Percentiles rank a stretch among this genome's conserved stretches.
Evolutionary conservation across 35 echinoderm and acorn worm species (phyloP).

Genomic region (Amphiura filiformis): DNA sequence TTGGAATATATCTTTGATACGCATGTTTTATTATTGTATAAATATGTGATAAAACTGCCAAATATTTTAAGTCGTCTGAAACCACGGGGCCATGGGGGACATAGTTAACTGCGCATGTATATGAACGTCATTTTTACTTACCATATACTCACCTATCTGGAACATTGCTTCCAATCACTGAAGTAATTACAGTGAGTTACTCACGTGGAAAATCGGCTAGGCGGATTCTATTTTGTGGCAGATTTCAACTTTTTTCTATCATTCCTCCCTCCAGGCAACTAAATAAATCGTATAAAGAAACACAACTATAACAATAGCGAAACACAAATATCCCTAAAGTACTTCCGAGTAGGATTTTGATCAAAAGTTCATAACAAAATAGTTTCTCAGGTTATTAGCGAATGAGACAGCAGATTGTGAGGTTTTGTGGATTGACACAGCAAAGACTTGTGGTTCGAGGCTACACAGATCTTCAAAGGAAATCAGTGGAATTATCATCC

Average conservation of each 20-base stretch:
- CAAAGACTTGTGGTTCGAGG: not conserved
- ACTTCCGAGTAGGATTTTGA: not conserved
- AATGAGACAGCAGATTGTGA: too few species aligned
- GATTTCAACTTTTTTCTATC: not conserved
- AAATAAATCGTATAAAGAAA: not conserved
- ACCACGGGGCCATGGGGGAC: too few species aligned
- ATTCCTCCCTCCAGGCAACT: not conserved
- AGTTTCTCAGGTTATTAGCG: not conserved
- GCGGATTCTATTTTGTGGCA: not conserved
- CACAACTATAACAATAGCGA: not conserved
- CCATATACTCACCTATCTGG: not conserved
- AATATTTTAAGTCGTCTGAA: too few species aligned
- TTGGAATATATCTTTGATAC: too few species aligned
- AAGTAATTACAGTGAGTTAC: not conserved
- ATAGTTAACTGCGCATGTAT: too few species aligned
- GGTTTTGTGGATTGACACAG: too few species aligned
- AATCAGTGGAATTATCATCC: not conserved
- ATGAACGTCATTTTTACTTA: too few species aligned
- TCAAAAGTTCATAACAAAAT: not conserved
- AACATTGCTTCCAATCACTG: not conserved
- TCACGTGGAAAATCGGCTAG: not conserved
- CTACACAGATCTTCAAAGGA: not conserved
- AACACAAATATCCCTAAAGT: not conserved
- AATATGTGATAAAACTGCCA: too few species aligned
- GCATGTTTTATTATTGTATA: too few species aligned